A percentile compares a stretch with the other conserved stretches of the same genome.
phyloP scores from a whole-genome alignment of 2,797 vertebrate genomes.

The Pangasius krempfi region DNA sequence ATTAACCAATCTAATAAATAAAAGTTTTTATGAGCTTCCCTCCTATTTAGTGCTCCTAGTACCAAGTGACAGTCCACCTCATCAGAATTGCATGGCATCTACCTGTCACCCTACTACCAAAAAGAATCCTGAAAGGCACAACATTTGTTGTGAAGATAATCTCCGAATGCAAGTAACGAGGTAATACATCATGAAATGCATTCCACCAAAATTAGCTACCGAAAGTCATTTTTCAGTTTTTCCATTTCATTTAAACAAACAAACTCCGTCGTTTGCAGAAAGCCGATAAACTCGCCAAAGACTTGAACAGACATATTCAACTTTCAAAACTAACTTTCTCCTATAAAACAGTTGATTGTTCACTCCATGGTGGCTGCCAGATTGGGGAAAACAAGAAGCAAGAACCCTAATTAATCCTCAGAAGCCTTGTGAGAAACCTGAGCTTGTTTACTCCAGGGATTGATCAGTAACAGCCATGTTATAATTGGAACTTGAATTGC shows the following conservation, averaged over 20 bases:
- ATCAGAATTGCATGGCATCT: background rate
- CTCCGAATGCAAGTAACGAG: background rate
- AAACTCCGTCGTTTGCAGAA: background rate
- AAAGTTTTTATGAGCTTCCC: background rate
- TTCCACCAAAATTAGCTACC: background rate
- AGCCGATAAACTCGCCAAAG: background rate
- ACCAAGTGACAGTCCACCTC: background rate
- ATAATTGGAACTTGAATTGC: conserved; percentile 32
- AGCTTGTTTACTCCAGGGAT: conserved; percentile 22
- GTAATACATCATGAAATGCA: background rate
- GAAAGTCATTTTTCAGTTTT: conserved; percentile 5
- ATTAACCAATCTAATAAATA: background rate
- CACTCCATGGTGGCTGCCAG: background rate
- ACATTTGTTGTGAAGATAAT: background rate
- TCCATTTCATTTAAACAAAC: background rate
- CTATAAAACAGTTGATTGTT: background rate
- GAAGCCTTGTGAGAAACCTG: conserved; percentile 13
- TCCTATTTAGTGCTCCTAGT: background rate
- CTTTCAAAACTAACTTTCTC: background rate
- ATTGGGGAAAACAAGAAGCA: background rate
- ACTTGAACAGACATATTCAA: background rate
- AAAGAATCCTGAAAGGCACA: background rate
- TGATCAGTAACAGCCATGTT: conserved; percentile 27
- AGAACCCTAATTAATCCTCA: conserved; percentile 34
- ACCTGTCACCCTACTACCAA: background rate